Conservation (phyloP, 2,888 invertebrate genomes). For the Stomorhina lunata region DNA sequence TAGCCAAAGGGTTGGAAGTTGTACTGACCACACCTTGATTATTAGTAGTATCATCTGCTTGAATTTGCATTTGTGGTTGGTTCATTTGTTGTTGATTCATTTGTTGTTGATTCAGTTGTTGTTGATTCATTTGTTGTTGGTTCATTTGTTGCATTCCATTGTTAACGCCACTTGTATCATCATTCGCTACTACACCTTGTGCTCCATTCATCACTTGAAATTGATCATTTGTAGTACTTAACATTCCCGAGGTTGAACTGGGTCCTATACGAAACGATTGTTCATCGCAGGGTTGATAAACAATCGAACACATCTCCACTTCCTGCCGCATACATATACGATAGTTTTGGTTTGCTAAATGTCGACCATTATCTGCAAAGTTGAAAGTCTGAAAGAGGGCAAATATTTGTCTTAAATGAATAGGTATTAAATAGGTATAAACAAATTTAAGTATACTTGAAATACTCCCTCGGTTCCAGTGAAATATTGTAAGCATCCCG, state of each 20-base stretch:
- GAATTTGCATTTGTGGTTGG: constrained; percentile 32
- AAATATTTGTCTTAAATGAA: not conserved
- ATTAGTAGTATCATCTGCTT: constrained; percentile 42
- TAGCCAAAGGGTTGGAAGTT: constrained; percentile 18
- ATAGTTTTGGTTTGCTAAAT: constrained; percentile 89
- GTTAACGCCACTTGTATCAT: constrained; percentile 20
- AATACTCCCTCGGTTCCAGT: constrained; percentile 82
- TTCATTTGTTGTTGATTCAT: constrained; percentile 35
- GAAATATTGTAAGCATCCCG: constrained; percentile 88
- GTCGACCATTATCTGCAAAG: constrained; percentile 90
- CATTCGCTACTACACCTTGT: not conserved
- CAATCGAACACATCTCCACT: constrained; percentile 86
- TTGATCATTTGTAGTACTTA: constrained; percentile 8
- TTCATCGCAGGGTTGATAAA: constrained; percentile 87
- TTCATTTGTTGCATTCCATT: constrained; percentile 37
- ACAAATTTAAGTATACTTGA: constrained; percentile 67
- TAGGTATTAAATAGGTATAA: not conserved
- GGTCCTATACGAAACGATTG: constrained; percentile 88
- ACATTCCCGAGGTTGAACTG: constrained; percentile 22
- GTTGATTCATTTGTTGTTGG: constrained; percentile 27
- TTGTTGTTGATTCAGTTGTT: too few species aligned
- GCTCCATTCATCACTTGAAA: constrained; percentile 7
- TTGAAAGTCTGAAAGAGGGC: constrained; percentile 84
- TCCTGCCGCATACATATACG: constrained; percentile 87
- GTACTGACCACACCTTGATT: not conserved